phyloP scores from a whole-genome alignment of 2,113 vertebrate species.

The Dicrurus megarhynchus region DNA sequence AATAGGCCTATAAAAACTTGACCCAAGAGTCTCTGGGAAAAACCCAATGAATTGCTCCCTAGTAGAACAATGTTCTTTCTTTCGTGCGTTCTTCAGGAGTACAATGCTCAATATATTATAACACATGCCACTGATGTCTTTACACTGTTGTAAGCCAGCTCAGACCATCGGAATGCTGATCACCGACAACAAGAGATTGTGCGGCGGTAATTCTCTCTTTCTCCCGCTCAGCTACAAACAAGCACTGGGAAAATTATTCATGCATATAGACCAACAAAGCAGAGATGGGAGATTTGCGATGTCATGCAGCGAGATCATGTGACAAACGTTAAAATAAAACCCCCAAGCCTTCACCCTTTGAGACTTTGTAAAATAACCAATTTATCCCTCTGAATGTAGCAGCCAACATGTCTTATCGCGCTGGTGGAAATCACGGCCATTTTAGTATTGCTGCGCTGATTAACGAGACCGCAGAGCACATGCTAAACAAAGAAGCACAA shows the following conservation, averaged over 20 bases:
- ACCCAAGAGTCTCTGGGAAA: slow-evolving; percentile 99
- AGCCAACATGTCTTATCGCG: background rate
- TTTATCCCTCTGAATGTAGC: slow-evolving; percentile 24
- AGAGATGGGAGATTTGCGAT: slow-evolving; percentile 63
- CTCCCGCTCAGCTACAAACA: slow-evolving; percentile 60
- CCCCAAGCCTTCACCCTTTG: slow-evolving; percentile 28
- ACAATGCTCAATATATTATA: slow-evolving; percentile 91
- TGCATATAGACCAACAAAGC: slow-evolving; percentile 73
- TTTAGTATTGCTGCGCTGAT: background rate
- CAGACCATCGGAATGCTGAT: slow-evolving; percentile 80
- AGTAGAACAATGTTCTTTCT: slow-evolving; percentile 89
- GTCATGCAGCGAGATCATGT: slow-evolving; percentile 72
- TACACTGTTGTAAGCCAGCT: slow-evolving; percentile 83
- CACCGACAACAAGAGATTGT: slow-evolving; percentile 71
- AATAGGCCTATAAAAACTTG: slow-evolving; percentile 97
- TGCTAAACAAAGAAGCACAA: background rate
- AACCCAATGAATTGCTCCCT: slow-evolving; percentile 91
- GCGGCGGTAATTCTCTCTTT: slow-evolving; percentile 61
- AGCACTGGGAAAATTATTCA: slow-evolving; percentile 82
- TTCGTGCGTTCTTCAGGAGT: slow-evolving; percentile 81
- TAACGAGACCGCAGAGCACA: background rate
- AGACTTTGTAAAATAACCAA: slow-evolving; percentile 60
- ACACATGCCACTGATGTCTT: slow-evolving; percentile 88
- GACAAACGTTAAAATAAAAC: slow-evolving; percentile 42
- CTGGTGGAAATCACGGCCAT: background rate